Evolutionary conservation across 2,113 vertebrate species (phyloP), one percentile per base, ranked within the genome.

Genomic region (Rhabdomys dilectus): DNA sequence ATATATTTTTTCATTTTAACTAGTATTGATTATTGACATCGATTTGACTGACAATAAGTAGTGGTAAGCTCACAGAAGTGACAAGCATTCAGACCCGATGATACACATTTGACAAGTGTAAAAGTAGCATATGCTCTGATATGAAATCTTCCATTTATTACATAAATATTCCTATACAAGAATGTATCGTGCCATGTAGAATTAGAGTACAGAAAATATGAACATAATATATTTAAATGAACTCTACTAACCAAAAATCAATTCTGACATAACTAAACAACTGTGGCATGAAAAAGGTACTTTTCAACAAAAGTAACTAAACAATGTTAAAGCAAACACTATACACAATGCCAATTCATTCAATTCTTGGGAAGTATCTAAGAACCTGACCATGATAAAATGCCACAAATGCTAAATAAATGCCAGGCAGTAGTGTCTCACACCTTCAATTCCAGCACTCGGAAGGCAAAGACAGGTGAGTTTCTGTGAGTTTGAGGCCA

Each of bases 1-100:
- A 21, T 17, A 26, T 39, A 62, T 51, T 81, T 80, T 56, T 29
- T 89, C 84, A 26, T 96, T 82, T 96, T 86, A 95, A 13, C 42
- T 91, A 91, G 34, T 81, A 29, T 39, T 9, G 62, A 88, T 77
- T 87, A 76, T 34, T 78, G 53, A 9, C 24, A 64, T n/a, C 5
- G 53, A 66, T 87, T 64, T 95, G 75, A 96, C 62, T 84, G 64
- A 76, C 75, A 94, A 88, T 24, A 94, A 84, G 89, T 53, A 42
- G 3, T 89, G 42, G 62, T 64, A 94, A 96, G 77, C 45, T 60
- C 34, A 81, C 15, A 89, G 45, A 92, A 77, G 89, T n/a, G 51
- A 42, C 9, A 48, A 91, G 89, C 70, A 53, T n/a, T 94, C 58
- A 87, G 45, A 97, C 89, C 19, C 89, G 48, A 87, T 22, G 0